phyloP scores from a whole-genome alignment of 1,140 invertebrate genomes.

The Notospermus geniculatus region DNA sequence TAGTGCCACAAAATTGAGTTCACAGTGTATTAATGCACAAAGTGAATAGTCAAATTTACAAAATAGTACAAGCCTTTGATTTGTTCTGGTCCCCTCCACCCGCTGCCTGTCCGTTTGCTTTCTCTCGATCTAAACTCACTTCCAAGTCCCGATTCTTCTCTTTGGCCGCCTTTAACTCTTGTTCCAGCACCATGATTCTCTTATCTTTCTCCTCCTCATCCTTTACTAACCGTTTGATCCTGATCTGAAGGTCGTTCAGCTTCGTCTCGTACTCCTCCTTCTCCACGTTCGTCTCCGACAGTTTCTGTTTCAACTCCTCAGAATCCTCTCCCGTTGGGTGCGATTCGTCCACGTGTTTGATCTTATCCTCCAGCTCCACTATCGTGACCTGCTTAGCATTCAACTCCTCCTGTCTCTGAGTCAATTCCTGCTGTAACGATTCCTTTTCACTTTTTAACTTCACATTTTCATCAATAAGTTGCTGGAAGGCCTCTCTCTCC shows the following conservation, averaged over 20 bases:
- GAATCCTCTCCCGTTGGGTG: not conserved
- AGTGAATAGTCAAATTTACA: not conserved
- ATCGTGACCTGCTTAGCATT: too few relatives aligned
- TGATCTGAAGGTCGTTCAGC: not conserved
- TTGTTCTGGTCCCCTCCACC: not conserved
- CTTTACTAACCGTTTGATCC: not conserved
- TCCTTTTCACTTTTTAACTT: too few relatives aligned
- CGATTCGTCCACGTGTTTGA: too few relatives aligned
- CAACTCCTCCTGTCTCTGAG: too few relatives aligned
- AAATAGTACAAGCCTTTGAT: conserved; percentile 5
- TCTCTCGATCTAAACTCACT: conserved; percentile 2
- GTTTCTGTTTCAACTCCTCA: conserved; percentile 3
- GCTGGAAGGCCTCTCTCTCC: conserved; percentile 3
- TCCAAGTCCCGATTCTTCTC: not conserved
- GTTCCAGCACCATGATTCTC: conserved; percentile 4
- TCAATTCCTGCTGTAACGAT: too few relatives aligned
- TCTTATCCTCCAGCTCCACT: too few relatives aligned
- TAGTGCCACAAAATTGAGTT: too few relatives aligned
- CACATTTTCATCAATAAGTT: conserved; percentile 9
- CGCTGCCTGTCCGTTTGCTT: conserved; percentile 2
- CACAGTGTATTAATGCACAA: too few relatives aligned
- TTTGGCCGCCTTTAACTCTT: not conserved
- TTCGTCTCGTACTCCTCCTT: not conserved
- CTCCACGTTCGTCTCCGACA: not conserved
- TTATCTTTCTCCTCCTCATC: conserved; percentile 9